Base-by-base conservation (phyloP, 2,888 invertebrate species). In the Pachycephus smyrnensis region DNA sequence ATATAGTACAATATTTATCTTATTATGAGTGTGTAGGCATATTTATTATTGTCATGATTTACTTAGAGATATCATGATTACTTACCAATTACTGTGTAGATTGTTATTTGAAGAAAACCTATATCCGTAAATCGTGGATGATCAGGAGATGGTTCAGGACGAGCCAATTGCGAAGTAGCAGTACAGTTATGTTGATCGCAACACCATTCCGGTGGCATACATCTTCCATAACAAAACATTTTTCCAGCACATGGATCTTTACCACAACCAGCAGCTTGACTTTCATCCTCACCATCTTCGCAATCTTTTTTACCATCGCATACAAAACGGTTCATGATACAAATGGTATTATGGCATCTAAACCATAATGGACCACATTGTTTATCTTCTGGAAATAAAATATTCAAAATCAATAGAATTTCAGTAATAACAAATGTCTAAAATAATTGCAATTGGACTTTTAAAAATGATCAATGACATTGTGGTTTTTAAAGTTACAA, bases 261-360 rank as follows among this genome's bases (percentile, higher is more conserved):
- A 12, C 89, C 91, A 73, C 90, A 87, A 79, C 92, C 92, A 4
- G 88, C 86, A 55, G 89, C 89, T 31, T 82, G 76, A 81, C 90
- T 90, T 86, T 94, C 94, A 87, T 94, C 94, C 55, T 92, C 92
- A 35, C 92, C 93, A 83, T 92, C 92, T 79, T 90, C 91, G 83
- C 94, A 94, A 85, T 94, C 93, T 31, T 85, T 84, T 81, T 90
- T 91, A 3, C 93, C 93, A 87, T 94, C 94, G 85, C 94, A 94
- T 11, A 93, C 89, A 85, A 92, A 93, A 83, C 92, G 91, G 74
- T 89, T 89, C 79, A 90, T 91, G 55, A 94, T 93, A 84, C 94
- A 94, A 55, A 86, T 82, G 3, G 88, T 88, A 75, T 86, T 84
- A n/a, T 85, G 84, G 79, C 91, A 92, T 73, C 82, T 84, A 81